These are phyloP conservation scores for Macheiramphus alcinus DNA, from an alignment of 2,113 vertebrate genomes.

Conservation along the genomic window DNA sequence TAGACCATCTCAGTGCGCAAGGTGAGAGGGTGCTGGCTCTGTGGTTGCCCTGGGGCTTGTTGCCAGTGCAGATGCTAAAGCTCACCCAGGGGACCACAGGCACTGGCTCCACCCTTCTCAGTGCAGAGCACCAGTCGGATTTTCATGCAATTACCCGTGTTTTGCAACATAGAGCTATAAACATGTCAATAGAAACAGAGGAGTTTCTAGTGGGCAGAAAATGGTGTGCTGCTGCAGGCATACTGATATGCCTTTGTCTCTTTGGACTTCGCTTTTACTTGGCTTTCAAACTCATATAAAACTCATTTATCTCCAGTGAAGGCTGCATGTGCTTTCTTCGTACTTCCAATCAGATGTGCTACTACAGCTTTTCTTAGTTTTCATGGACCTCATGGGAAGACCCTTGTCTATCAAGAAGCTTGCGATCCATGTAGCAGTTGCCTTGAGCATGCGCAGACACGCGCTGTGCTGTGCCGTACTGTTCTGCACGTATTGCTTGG, in stretches of 20 bases:
- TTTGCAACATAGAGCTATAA: neutral
- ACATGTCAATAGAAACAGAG: neutral
- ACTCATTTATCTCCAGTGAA: neutral
- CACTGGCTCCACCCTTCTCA: neutral
- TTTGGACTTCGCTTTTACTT: neutral
- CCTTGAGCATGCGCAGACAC: rapidly evolving
- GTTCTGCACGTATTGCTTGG: neutral
- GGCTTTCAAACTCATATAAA: neutral
- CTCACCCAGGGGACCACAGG: neutral
- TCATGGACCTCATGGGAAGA: neutral
- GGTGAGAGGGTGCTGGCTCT: neutral
- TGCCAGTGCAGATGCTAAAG: neutral
- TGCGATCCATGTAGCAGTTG: rapidly evolving
- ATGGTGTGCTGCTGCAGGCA: neutral
- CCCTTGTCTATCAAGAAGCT: rapidly evolving
- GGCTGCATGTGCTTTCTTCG: neutral
- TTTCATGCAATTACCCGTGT: neutral
- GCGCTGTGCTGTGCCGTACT: neutral
- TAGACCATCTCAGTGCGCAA: neutral
- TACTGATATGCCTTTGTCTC: neutral
- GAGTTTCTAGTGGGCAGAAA: neutral
- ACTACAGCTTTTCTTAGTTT: neutral
- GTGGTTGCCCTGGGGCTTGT: neutral
- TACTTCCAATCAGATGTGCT: neutral
- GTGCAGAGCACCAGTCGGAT: neutral